Conservation (phyloP, 37 sponge, comb jelly and placozoan genomes). For the Geodia barretti region DNA sequence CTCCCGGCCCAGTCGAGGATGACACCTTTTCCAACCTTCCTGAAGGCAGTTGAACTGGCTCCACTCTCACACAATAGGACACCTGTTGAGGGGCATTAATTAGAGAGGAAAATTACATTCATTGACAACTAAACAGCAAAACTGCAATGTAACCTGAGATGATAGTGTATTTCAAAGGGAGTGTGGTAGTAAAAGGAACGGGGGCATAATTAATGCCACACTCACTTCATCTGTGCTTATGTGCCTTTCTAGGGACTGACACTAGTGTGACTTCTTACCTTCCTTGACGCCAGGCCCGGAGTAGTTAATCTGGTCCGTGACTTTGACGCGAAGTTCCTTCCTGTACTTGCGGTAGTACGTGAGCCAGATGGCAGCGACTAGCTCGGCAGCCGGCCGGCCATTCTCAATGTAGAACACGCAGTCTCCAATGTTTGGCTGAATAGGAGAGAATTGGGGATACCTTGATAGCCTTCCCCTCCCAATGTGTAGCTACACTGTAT, state of each 20-base stretch:
- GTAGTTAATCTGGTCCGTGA: slow-evolving; percentile 40
- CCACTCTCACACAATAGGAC: not conserved
- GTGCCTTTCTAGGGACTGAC: too few relatives aligned
- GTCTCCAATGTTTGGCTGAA: slow-evolving; percentile 67
- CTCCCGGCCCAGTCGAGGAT: not conserved
- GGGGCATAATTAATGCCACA: too few relatives aligned
- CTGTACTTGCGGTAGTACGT: slow-evolving; percentile 44
- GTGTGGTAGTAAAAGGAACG: too few relatives aligned
- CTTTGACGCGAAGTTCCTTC: slow-evolving; percentile 32
- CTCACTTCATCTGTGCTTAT: too few relatives aligned
- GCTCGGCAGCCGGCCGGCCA: slow-evolving; percentile 54
- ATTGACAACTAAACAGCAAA: too few relatives aligned
- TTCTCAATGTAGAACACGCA: slow-evolving; percentile 54
- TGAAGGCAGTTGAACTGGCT: not conserved
- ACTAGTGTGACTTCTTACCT: not conserved
- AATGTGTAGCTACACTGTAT: too few relatives aligned
- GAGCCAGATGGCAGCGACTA: slow-evolving; percentile 51
- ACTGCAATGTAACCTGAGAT: too few relatives aligned
- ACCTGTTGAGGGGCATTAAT: too few relatives aligned
- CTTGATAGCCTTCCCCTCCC: too few relatives aligned
- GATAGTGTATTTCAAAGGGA: too few relatives aligned
- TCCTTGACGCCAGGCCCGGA: slow-evolving; percentile 22
- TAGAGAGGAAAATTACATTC: too few relatives aligned
- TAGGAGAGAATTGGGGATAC: too few relatives aligned
- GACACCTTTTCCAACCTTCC: not conserved